A percentile compares a stretch with the other conserved stretches of the same genome.
These are phyloP conservation scores for Ditylenchus dipsaci DNA, from an alignment of 1,140 invertebrate species.

Conservation along the genomic window DNA sequence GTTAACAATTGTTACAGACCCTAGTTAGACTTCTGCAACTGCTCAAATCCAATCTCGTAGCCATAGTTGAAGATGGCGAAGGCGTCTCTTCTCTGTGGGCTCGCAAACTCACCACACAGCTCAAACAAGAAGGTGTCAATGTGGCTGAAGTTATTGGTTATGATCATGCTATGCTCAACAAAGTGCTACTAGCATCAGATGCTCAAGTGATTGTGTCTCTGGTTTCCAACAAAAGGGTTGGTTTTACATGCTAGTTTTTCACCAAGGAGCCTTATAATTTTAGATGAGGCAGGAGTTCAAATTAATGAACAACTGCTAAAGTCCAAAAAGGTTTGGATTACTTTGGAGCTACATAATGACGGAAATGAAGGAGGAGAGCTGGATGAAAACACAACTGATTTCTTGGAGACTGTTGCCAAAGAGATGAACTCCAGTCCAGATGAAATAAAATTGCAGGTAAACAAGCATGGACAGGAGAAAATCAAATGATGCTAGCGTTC, in stretches of 20 bases:
- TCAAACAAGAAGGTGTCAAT: slow-evolving; percentile 30
- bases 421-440: slow-evolving; percentile 15
- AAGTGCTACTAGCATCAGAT: slow-evolving; percentile 36
- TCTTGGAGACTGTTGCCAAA: neutral
- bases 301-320: neutral
- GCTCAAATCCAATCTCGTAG: slow-evolving; percentile 4
- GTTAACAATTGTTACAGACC: slow-evolving; percentile 12
- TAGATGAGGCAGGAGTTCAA: neutral
- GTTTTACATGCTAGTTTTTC: neutral
- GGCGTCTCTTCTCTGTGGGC: slow-evolving; percentile 21
- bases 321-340: slow-evolving; percentile 21
- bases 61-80: slow-evolving; percentile 36
- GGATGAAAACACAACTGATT: neutral
- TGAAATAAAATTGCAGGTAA: slow-evolving; percentile 29
- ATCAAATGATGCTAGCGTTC: too few species aligned
- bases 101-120: slow-evolving; percentile 24
- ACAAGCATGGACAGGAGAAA: too few species aligned
- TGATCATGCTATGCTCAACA: slow-evolving; percentile 36
- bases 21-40: slow-evolving; percentile 34
- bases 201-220: slow-evolving; percentile 43
- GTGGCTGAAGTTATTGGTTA: slow-evolving; percentile 42
- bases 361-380: neutral
- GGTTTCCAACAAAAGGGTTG: slow-evolving; percentile 24
- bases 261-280: neutral
- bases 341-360: slow-evolving; percentile 11